These are phyloP conservation scores for Myotis daubentonii DNA, from an alignment of 2,797 vertebrate genomes.

Conservation along the genomic window DNA sequence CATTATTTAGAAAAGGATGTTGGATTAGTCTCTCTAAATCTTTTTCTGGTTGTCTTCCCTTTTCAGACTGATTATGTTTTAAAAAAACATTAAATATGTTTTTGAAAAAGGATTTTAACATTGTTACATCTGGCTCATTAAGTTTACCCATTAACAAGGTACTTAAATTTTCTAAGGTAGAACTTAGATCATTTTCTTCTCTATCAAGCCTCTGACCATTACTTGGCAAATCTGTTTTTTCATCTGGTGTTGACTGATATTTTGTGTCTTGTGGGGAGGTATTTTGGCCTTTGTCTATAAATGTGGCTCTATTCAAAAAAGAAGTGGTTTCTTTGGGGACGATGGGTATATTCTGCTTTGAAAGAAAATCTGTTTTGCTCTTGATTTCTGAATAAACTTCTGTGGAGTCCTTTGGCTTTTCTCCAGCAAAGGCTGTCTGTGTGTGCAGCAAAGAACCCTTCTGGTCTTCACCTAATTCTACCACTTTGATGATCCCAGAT, in stretches of 20 bases:
- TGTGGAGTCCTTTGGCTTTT: neutral
- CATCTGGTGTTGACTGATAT: neutral
- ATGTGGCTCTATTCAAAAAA: neutral
- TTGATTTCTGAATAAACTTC: neutral
- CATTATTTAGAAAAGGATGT: neutral
- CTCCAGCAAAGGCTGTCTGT: neutral
- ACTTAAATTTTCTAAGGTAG: slow-evolving; percentile 48
- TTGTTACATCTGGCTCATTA: slow-evolving; percentile 44
- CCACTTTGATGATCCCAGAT: slow-evolving; percentile 65
- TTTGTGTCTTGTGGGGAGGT: slow-evolving; percentile 1
- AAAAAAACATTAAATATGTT: slow-evolving; percentile 55
- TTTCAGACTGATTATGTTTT: slow-evolving; percentile 40
- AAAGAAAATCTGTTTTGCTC: neutral
- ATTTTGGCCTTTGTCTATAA: slow-evolving; percentile 13
- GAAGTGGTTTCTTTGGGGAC: neutral
- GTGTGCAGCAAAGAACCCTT: neutral
- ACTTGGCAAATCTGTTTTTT: neutral
- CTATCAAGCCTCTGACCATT: neutral
- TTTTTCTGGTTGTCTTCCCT: slow-evolving; percentile 43
- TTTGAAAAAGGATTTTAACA: slow-evolving; percentile 60
- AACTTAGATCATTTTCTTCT: slow-evolving; percentile 59
- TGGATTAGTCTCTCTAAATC: slow-evolving; percentile 61
- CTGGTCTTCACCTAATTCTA: slow-evolving; percentile 57
- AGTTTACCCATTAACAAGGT: neutral
- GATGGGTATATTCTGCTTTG: neutral